Base-by-base conservation (phyloP, 2,888 invertebrate species). In the Stomorhina lunata region DNA sequence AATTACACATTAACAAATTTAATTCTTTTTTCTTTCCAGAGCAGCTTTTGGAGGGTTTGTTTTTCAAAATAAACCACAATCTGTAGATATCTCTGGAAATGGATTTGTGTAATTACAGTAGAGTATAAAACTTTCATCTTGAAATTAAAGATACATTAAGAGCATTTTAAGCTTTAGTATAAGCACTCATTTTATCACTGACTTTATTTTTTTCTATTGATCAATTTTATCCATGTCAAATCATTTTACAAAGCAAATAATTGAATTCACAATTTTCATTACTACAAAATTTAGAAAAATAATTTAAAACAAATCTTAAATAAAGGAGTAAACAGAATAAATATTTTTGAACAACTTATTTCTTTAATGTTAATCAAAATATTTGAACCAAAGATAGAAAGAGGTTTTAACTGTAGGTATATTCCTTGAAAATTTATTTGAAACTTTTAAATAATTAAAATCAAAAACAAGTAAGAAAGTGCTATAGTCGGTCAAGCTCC, bases 1-100 rank as follows among this genome's bases (percentile, higher is more conserved):
- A 90, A 89, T 88, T 88, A 88, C 87, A 87, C 86, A 86, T 86
- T 88, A 86, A 81, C 69, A 59, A 81, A 80, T 71, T 79, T 73
- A 72, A 68, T 81, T 79, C 29, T 25, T 43, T 53, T 65, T 34
- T 27, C n/a, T 34, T 45, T 45, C 17, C 17, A 9, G 29, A 34
- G 25, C 22, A 45, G 27, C 10, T 63, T 25, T 20, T 34, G 27
- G 3, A 48, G 37, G 71, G 45, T 55, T 71, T 57, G 29, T 53
- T 71, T 57, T 9, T 10, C n/a, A 12, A 40, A 55, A 57, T 10
- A 43, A 43, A 72, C 37, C 57, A 22, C 66, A 66, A 72, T 50
- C 37, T 9, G 45, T 50, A 37, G 27, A 66, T 59, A 29, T 50
- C 10, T 32, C 17, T 15, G n/a, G 7, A n/a, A 32, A n/a, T 20